A percentile compares a stretch with the other conserved stretches of the same genome.
These are phyloP conservation scores for Antennarius maculatus DNA, from an alignment of 2,797 vertebrate species.

Conservation along the genomic window DNA sequence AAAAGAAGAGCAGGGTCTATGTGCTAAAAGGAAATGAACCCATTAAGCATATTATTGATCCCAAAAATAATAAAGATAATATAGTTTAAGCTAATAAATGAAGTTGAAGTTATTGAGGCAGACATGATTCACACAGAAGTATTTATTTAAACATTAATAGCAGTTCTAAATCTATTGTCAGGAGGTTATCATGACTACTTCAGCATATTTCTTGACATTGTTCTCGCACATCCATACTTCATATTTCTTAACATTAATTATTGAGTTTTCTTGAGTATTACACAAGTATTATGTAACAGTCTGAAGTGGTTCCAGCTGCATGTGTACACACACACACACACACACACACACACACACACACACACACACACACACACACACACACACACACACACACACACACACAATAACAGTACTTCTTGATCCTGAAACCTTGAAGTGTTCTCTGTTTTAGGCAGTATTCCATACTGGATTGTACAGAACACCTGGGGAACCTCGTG, in stretches of 20 bases:
- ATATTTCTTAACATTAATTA: slow-evolving; percentile 29
- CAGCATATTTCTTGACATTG: slow-evolving; percentile 4
- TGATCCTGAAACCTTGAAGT: slow-evolving; percentile 21
- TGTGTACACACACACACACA: neutral
- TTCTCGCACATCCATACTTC: slow-evolving; percentile 7
- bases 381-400: no score
- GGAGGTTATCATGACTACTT: neutral
- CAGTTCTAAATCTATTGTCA: neutral
- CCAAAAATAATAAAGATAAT: no score
- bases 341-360: slow-evolving; percentile 20
- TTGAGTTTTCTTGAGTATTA: slow-evolving; percentile 41
- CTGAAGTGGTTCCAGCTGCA: slow-evolving; percentile 26
- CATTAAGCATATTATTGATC: slow-evolving; percentile 1
- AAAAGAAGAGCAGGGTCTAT: neutral
- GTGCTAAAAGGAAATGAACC: slow-evolving; percentile 10
- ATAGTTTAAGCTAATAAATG: no score
- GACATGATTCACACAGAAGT: neutral
- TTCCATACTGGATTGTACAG: slow-evolving; percentile 91
- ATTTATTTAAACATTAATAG: neutral
- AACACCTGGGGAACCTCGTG: slow-evolving; percentile 91
- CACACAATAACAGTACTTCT: slow-evolving; percentile 4
- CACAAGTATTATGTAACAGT: slow-evolving; percentile 49
- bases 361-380: neutral
- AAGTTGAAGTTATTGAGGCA: neutral
- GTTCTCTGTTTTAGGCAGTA: slow-evolving; percentile 73